Evolutionary conservation across 2,113 vertebrate species (phyloP), one percentile per base, ranked within the genome.

Genomic region (Oncorhynchus masou): DNA sequence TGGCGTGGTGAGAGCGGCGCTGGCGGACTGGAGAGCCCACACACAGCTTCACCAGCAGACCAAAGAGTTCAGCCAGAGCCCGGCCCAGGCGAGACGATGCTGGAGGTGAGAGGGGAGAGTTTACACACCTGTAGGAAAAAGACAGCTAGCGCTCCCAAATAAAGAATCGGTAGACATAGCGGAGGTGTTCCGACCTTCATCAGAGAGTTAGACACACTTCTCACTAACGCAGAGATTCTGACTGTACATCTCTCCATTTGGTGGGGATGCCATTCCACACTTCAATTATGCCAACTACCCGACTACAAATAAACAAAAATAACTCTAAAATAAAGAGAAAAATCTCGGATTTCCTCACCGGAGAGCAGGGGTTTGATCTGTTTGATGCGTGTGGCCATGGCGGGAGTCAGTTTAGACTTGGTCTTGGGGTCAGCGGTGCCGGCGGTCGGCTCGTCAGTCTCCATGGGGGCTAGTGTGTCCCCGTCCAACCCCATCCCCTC

Each of bases 361-460:
- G 96, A 98, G 13, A 98, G 92, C 31, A 98, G 85, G 1, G 96
- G 96, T 80, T 98, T 98, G 75, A 98, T 98, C 83, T 98, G 96
- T 81, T 98, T 98, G 80, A 98, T 98, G 78, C 96, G 94, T 16
- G 96, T 96, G 65, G 96, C 96, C 96, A 98, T 98, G 29, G 96
- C 96, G 51, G 96, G 96, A 2, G 95, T 97, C 68, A 98, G 95
- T 90, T 98, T 98, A 74, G 96, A 96, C 84, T 97, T 98, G 65
- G 94, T 89, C 79, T 97, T 97, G 4, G 95, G 91, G 80, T 97
- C 96, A 7, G 95, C 86, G 67, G 94, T 73, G 51, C 51, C 51
- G 16, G 51, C 51, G 77, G 94, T 92, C 80, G 96, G 96, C 90
- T 98, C 96, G 5, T 98, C 96, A 0, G 96, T 98, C 87, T 98